Conservation (phyloP, 2,113 vertebrate genomes). For the Tupaia tana region DNA sequence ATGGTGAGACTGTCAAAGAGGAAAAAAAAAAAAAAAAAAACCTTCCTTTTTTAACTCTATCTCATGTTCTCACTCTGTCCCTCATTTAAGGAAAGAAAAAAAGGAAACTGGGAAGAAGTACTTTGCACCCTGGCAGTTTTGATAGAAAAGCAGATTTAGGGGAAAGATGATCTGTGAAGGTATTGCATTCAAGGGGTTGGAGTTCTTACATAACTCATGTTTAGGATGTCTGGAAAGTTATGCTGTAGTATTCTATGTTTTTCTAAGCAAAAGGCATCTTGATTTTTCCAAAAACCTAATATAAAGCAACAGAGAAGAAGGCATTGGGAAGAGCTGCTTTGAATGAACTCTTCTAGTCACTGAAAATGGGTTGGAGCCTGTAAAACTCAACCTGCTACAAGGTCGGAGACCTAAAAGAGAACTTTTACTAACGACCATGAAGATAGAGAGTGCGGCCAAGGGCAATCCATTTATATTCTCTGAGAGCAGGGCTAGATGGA, state of each 20-base stretch:
- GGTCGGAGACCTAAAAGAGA: not conserved
- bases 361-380: not conserved
- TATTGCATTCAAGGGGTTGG: not conserved
- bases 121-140: not conserved
- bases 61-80: too few species aligned
- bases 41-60: too few species aligned
- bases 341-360: not conserved
- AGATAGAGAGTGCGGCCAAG: not conserved
- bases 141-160: constrained; percentile 1
- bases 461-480: not conserved
- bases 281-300: not conserved
- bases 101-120: not conserved
- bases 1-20: too few species aligned
- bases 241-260: too few species aligned
- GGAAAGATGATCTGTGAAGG: constrained; percentile 10
- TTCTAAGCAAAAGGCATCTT: too few species aligned
- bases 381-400: not conserved
- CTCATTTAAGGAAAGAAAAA: not conserved
- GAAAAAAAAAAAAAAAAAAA: too few species aligned
- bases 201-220: not conserved
- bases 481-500: not conserved
- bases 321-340: not conserved
- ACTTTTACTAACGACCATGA: not conserved
- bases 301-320: constrained; percentile 20
- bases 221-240: too few species aligned